Base-by-base conservation (phyloP, 2,797 vertebrate species). In the Glyptemys insculpta region DNA sequence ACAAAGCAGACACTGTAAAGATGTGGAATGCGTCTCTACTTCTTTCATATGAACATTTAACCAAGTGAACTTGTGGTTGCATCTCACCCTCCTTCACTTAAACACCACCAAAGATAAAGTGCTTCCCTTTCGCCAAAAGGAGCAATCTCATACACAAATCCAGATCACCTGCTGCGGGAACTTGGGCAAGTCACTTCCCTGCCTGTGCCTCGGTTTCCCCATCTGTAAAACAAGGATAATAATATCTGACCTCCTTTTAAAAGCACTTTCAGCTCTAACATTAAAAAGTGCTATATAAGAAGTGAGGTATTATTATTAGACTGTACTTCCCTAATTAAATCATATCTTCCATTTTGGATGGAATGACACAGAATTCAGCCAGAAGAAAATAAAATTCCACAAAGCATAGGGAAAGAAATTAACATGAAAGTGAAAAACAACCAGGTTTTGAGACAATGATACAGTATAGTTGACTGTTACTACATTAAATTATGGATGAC, bases 371-470 rank as follows among this genome's bases (percentile, higher is more conserved):
- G 37, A 85, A 81, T 88, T 83, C 79, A 90, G 49, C 37, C 86
- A 81, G n/a, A 89, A 91, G 80, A 90, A 95, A 95, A 89, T 44
- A 80, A 88, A 7, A 16, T 3, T 37, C 10, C 50, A 91, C 21
- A 93, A 83, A 94, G 52, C 27, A 8, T 7, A 95, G 80, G 21
- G 57, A 94, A 91, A 6, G 14, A 95, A 95, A 86, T 78, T 10
- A 41, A 6, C 5, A 10, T 3, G 2, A 12, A 53, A 5, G 23
- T 0, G 7, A 52, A 89, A 85, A 19, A 0, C 4, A 76, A 5
- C 14, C 27, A 23, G 29, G 86, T 90, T 90, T 87, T 83, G 65
- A 93, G 50, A 90, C 62, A 56, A 74, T 65, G 44, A 89, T 79
- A 10, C 92, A 88, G 44, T 31, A 65, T 10, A 74, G 18, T 68